These are phyloP conservation scores for Portevinia maculata DNA, from an alignment of 2,888 invertebrate species.

Conservation along the genomic window DNA sequence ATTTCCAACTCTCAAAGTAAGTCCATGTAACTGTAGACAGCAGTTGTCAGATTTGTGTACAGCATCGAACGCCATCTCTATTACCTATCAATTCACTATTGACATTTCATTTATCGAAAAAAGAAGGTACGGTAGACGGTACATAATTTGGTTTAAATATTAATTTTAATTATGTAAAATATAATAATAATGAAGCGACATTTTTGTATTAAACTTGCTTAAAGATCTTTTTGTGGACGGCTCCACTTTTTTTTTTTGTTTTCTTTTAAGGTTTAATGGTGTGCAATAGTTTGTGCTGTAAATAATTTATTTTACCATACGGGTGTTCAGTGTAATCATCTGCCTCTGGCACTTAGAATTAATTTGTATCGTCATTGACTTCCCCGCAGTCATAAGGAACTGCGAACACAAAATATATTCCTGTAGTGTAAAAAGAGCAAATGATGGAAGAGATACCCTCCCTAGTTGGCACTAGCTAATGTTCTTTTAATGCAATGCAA, in stretches of 20 bases:
- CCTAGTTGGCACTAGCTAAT: not conserved
- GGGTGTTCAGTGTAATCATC: not conserved
- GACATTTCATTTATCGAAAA: constrained; percentile 27
- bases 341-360: no score
- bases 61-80: constrained; percentile 48
- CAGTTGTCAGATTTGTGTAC: constrained; percentile 19
- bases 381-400: no score
- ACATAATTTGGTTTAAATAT: not conserved
- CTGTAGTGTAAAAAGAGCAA: not conserved
- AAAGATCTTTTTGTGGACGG: no score
- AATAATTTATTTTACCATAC: constrained; percentile 29
- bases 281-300: constrained; percentile 19
- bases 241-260: constrained; percentile 1
- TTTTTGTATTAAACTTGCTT: no score
- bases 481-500: constrained; percentile 39
- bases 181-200: no score
- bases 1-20: no score
- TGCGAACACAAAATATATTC: not conserved
- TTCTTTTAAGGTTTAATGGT: constrained; percentile 19
- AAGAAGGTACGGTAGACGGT: not conserved
- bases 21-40: constrained; percentile 11
- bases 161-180: no score
- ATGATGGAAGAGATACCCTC: not conserved
- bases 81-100: constrained; percentile 4
- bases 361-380: not conserved